Percentiles rank a stretch among this genome's conserved stretches.
These are phyloP conservation scores for Rhyacophila brunnea DNA, from an alignment of 1,140 invertebrate species.

Conservation along the genomic window DNA sequence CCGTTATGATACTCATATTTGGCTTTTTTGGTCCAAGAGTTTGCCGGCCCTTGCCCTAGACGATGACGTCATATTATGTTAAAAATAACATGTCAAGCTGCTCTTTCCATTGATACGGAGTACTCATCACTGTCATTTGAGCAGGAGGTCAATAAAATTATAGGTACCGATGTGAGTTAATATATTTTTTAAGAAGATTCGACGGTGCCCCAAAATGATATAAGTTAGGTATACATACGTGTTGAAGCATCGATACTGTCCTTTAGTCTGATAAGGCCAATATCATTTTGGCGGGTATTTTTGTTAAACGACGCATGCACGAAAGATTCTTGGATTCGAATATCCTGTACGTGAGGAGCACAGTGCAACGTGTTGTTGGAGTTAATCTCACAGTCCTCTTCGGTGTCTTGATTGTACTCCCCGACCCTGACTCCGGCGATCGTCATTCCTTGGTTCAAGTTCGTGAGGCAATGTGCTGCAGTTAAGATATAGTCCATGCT, in stretches of 20 bases:
- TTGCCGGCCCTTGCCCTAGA: too few species aligned
- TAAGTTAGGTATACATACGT: too few species aligned
- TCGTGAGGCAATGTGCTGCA: conserved; percentile 67
- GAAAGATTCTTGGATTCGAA: conserved; percentile 54
- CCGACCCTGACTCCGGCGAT: conserved; percentile 59
- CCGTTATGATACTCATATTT: too few species aligned
- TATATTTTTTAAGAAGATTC: too few species aligned
- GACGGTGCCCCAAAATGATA: too few species aligned
- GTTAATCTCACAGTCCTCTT: conserved; percentile 59
- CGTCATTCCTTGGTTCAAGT: conserved; percentile 39
- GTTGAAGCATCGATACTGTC: conserved; percentile 49
- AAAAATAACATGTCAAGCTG: too few species aligned
- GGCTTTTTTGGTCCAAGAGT: too few species aligned
- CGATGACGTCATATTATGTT: too few species aligned
- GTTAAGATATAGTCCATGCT: conserved; percentile 66
- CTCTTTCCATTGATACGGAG: too few species aligned
- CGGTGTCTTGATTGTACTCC: conserved; percentile 58
- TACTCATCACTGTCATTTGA: too few species aligned
- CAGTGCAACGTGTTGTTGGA: conserved; percentile 51
- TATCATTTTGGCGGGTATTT: conserved; percentile 56
- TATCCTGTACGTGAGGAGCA: conserved; percentile 59
- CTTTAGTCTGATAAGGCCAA: conserved; percentile 61
- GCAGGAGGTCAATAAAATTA: too few species aligned
- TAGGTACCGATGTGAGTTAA: too few species aligned
- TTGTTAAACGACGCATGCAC: conserved; percentile 56